phyloP scores from a whole-genome alignment of 2,113 vertebrate genomes.

The Dromaius novaehollandiae region DNA sequence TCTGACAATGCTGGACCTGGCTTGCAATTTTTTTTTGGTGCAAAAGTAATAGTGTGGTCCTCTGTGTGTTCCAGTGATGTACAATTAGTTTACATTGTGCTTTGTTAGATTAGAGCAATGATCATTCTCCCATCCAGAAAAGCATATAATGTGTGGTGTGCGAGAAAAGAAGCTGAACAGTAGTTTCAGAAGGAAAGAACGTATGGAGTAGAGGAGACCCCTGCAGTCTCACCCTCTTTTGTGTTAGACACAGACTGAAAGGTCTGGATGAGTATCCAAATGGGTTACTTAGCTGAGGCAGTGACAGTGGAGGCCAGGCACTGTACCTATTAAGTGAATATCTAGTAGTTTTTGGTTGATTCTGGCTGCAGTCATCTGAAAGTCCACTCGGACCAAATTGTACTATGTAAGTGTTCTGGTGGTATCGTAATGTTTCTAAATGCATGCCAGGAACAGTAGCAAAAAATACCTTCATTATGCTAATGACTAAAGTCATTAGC shows the following conservation, averaged over 20 bases:
- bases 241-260: background rate
- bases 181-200: background rate
- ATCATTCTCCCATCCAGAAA: background rate
- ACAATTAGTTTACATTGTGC: background rate
- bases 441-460: background rate
- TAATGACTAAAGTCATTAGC: slow-evolving; percentile 1
- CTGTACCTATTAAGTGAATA: background rate
- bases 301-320: background rate
- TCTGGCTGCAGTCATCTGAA: background rate
- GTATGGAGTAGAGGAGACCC: background rate
- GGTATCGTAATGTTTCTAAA: background rate
- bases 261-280: background rate
- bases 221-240: background rate
- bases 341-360: background rate
- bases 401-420: background rate
- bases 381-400: background rate
- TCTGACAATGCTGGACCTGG: background rate
- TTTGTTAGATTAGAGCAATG: background rate
- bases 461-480: slow-evolving; percentile 33
- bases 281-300: background rate
- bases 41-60: background rate
- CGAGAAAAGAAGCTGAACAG: background rate
- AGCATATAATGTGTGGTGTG: background rate
- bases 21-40: background rate
- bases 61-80: background rate